Conservation (phyloP, 2,113 vertebrate genomes). For the Setophaga petechia region DNA sequence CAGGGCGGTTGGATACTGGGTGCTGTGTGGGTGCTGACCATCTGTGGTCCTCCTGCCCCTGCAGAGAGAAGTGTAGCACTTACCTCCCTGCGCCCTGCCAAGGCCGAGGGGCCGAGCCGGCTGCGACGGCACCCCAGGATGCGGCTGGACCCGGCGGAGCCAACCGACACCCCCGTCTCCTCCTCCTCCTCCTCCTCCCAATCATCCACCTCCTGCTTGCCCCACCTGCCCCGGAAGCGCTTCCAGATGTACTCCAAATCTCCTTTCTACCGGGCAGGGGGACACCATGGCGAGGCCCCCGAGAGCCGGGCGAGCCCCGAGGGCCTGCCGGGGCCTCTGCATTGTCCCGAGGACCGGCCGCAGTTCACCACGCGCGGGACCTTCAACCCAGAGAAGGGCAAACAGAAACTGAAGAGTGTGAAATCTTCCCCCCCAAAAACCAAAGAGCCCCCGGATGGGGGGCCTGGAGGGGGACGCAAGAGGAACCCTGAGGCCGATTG, state of each 20-base stretch:
- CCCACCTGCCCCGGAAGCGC: constrained; percentile 78
- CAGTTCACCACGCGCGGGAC: constrained; percentile 92
- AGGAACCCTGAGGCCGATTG: constrained; percentile 80
- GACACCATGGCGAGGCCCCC: not conserved
- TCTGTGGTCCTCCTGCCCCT: not conserved
- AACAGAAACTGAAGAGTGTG: constrained; percentile 88
- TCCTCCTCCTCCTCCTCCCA: constrained; percentile 71
- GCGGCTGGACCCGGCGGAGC: constrained; percentile 80
- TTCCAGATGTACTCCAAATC: constrained; percentile 91
- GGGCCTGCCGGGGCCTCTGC: not conserved
- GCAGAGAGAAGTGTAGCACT: constrained; percentile 81
- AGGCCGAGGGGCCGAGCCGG: constrained; percentile 74
- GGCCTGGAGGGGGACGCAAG: constrained; percentile 52
- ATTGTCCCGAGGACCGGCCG: constrained; percentile 74
- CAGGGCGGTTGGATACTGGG: fast-evolving
- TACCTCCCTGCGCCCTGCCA: constrained; percentile 73
- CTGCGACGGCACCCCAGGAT: constrained; percentile 70
- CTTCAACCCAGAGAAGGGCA: constrained; percentile 91
- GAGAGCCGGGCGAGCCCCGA: constrained; percentile 66
- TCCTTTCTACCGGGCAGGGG: constrained; percentile 71
- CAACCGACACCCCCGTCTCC: not conserved
- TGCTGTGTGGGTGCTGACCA: not conserved
- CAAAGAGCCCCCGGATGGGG: constrained; percentile 80
- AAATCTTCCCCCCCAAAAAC: constrained; percentile 83
- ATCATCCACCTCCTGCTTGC: constrained; percentile 76